Conservation (phyloP, 2,888 invertebrate genomes). For the Trilocha varians region DNA sequence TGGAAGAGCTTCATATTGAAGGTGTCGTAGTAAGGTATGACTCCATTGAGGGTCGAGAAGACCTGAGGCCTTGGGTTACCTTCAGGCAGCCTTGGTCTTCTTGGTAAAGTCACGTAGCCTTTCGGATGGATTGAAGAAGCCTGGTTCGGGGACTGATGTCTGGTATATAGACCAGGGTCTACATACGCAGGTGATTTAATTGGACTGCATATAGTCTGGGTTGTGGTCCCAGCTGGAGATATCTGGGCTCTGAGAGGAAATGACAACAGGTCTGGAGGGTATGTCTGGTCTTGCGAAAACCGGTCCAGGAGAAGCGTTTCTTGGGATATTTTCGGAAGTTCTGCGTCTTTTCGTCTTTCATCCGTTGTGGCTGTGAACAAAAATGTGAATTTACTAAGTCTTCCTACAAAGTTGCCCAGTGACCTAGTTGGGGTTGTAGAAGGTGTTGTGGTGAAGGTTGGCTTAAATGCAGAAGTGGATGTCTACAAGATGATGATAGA, state of each 20-base stretch:
- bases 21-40: conserved; percentile 81
- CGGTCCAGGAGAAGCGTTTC: conserved; percentile 60
- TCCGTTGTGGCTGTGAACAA: conserved; percentile 68
- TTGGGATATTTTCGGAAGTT: conserved; percentile 66
- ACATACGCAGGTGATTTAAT: conserved; percentile 52
- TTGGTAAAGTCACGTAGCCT: conserved; percentile 89
- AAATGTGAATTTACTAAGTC: conserved; percentile 13
- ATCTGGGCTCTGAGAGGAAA: conserved; percentile 76
- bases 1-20: conserved; percentile 89
- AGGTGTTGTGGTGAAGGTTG: too few species aligned
- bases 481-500: too few species aligned
- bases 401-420: too few species aligned
- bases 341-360: conserved; percentile 75
- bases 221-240: conserved; percentile 63
- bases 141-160: conserved; percentile 77
- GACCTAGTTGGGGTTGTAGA: too few species aligned
- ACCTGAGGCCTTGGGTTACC: conserved; percentile 55
- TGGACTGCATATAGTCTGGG: conserved; percentile 40
- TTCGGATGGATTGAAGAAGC: conserved; percentile 75
- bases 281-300: conserved; percentile 70
- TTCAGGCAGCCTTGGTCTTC: conserved; percentile 81
- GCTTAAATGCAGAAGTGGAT: too few species aligned
- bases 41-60: conserved; percentile 56
- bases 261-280: conserved; percentile 87
- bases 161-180: conserved; percentile 40